A percentile compares a stretch with the other conserved stretches of the same genome.
These are phyloP conservation scores for Fabriciana adippe DNA, from an alignment of 2,888 invertebrate species.

Conservation along the genomic window DNA sequence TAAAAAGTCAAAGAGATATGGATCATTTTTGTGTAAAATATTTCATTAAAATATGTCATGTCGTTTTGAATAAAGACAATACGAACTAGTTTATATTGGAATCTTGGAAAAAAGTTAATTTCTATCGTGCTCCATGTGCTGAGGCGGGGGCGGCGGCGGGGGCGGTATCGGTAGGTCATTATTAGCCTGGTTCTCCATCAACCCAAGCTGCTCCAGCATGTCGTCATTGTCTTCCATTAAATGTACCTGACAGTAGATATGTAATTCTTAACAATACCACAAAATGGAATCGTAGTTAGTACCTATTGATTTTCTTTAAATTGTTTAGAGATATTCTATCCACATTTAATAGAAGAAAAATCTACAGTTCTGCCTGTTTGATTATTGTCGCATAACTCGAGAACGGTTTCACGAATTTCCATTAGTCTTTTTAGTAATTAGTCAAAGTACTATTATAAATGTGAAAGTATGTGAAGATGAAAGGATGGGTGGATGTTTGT, in stretches of 20 bases:
- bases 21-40: background rate
- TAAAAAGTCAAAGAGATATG: conserved; percentile 33
- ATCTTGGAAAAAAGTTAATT: conserved; percentile 31
- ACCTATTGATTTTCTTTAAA: no score
- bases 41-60: background rate
- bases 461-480: no score
- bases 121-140: conserved; percentile 81
- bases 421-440: no score
- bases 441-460: no score
- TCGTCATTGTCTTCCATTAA: conserved; percentile 77
- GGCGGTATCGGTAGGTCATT: conserved; percentile 70
- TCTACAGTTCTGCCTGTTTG: no score
- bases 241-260: conserved; percentile 58
- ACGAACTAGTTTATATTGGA: background rate
- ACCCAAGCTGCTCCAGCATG: conserved; percentile 74
- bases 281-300: no score
- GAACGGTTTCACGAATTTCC: no score
- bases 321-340: no score
- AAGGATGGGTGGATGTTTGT: no score
- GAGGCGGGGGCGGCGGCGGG: conserved; percentile 85
- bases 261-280: background rate
- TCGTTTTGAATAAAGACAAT: background rate
- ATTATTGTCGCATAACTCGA: no score
- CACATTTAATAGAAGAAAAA: no score
- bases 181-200: conserved; percentile 68